Evolutionary conservation across 1,140 invertebrate species (phyloP).

Genomic region (Zelostemma sp.): DNA sequence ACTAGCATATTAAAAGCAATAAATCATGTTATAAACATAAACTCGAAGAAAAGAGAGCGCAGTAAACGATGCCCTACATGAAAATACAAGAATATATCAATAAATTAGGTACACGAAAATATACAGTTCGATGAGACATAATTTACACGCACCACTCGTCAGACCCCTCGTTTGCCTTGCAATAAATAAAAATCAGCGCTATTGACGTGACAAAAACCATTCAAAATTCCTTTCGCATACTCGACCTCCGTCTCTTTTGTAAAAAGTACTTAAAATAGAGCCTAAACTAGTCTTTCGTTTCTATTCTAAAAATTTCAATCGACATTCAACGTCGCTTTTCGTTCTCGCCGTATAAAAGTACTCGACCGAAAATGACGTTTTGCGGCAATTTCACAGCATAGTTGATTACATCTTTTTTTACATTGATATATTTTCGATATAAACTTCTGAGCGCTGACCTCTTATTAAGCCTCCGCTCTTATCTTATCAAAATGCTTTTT

Average conservation of each 20-base stretch:
- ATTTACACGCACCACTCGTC: constrained; percentile 20
- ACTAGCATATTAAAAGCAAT: constrained; percentile 66
- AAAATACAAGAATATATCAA: constrained; percentile 42
- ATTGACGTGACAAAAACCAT: background rate
- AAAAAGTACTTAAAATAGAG: constrained; percentile 65
- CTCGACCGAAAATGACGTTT: background rate
- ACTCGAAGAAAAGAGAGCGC: constrained; percentile 1
- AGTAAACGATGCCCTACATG: constrained; percentile 10
- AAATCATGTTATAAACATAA: constrained; percentile 39
- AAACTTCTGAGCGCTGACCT: background rate
- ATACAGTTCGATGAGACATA: constrained; percentile 24
- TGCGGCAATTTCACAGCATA: constrained; percentile 10
- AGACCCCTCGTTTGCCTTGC: constrained; percentile 2
- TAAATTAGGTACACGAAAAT: constrained; percentile 53
- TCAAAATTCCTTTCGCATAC: background rate
- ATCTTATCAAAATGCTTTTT: constrained; percentile 1
- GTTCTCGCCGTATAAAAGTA: constrained; percentile 9
- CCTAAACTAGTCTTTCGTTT: constrained; percentile 59
- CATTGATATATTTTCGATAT: constrained; percentile 5
- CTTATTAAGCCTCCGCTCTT: background rate
- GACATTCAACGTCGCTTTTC: constrained; percentile 13
- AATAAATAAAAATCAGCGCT: constrained; percentile 19
- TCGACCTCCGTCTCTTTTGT: constrained; percentile 32
- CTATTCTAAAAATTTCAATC: constrained; percentile 54
- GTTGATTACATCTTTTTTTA: constrained; percentile 12